Percentiles rank a stretch among this genome's conserved stretches.
These are phyloP conservation scores for Acleris cristana DNA, from an alignment of 2,888 invertebrate species.

Conservation along the genomic window DNA sequence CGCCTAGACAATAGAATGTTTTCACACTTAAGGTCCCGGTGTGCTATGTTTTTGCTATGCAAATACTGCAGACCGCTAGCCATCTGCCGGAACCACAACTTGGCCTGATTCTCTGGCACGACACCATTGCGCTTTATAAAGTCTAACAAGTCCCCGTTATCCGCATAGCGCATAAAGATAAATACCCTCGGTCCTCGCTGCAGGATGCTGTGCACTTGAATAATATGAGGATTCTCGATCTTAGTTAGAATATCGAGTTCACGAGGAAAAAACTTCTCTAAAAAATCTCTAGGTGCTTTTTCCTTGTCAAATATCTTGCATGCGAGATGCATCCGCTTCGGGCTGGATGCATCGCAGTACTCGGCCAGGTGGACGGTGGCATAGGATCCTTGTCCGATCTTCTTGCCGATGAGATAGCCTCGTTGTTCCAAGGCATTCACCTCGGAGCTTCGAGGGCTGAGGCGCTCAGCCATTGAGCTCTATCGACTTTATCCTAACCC, in stretches of 20 bases:
- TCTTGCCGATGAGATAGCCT: conserved; percentile 92
- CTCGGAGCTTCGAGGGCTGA: conserved; percentile 92
- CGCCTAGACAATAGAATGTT: conserved; percentile 93
- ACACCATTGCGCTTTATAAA: conserved; percentile 91
- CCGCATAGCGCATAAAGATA: conserved; percentile 96
- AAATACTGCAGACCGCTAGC: conserved; percentile 92
- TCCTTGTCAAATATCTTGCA: conserved; percentile 96
- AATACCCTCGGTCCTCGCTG: conserved; percentile 93
- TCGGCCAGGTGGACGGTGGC: conserved; percentile 95
- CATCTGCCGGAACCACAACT: conserved; percentile 94
- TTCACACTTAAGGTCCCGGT: conserved; percentile 97
- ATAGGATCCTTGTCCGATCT: conserved; percentile 96
- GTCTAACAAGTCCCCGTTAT: conserved; percentile 94
- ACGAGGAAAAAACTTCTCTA: conserved; percentile 96
- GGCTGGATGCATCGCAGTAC: conserved; percentile 88
- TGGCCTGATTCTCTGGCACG: conserved; percentile 90
- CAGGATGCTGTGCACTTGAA: conserved; percentile 94
- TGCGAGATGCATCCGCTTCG: conserved; percentile 90
- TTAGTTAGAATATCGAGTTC: conserved; percentile 95
- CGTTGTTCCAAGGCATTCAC: conserved; percentile 92
- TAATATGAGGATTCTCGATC: conserved; percentile 95
- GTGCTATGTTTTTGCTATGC: conserved; percentile 93
- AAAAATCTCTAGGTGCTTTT: conserved; percentile 94
- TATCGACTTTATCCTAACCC: conserved; percentile 81
- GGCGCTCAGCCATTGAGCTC: conserved; percentile 88